These are phyloP conservation scores for Jacana jacana DNA, from an alignment of 2,113 vertebrate species.

Conservation along the genomic window DNA sequence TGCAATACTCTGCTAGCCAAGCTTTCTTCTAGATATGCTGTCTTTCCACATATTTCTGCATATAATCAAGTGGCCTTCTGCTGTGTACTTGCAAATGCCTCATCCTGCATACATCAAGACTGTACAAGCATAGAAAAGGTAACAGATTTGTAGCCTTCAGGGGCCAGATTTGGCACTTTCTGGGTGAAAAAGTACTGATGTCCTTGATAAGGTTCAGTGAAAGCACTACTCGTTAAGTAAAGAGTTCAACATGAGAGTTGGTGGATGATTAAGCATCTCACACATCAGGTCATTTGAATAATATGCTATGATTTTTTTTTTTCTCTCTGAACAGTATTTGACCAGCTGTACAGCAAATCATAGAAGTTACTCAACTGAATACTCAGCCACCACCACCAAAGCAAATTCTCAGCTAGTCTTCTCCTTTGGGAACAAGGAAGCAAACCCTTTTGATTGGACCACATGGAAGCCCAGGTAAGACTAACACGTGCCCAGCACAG, in stretches of 20 bases:
- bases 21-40: not conserved
- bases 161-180: not conserved
- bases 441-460: not conserved
- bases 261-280: not conserved
- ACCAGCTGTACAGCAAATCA: not conserved
- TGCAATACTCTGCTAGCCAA: not conserved
- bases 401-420: not conserved
- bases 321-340: not conserved
- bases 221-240: not conserved
- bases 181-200: not conserved
- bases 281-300: not conserved
- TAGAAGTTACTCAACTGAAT: not conserved
- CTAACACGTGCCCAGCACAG: not conserved
- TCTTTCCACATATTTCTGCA: not conserved
- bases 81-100: not conserved
- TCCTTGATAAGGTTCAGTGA: not conserved
- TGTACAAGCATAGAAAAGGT: not conserved
- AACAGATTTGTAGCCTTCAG: not conserved
- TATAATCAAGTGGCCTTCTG: not conserved
- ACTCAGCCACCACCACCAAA: not conserved
- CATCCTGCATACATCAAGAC: not conserved
- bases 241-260: not conserved
- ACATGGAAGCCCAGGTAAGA: not conserved
- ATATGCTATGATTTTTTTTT: not conserved
- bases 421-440: not conserved